Percentiles rank a stretch among this genome's conserved stretches.
Evolutionary conservation across 1,140 invertebrate species (phyloP).

Genomic region (Aculops lycopersici): DNA sequence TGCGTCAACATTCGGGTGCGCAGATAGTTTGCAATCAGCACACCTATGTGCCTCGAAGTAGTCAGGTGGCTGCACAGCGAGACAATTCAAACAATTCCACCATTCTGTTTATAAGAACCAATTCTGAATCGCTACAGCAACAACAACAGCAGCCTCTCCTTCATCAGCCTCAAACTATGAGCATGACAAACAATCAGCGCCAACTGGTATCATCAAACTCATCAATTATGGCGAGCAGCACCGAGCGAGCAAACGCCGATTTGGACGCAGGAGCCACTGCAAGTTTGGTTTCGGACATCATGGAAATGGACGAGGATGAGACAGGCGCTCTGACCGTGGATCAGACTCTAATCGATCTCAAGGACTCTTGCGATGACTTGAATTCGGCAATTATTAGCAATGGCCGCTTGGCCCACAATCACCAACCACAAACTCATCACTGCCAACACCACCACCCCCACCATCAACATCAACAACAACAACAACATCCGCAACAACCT

Average conservation of each 20-base stretch:
- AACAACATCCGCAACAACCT: neutral
- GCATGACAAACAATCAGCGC: neutral
- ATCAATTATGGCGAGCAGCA: neutral
- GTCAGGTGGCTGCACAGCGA: no score
- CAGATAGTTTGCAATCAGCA: no score
- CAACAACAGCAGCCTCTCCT: neutral
- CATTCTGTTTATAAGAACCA: no score
- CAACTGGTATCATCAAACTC: neutral
- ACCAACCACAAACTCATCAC: neutral
- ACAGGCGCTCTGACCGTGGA: neutral
- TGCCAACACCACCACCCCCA: neutral
- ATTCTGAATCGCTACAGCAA: no score
- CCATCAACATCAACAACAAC: neutral
- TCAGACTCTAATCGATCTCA: neutral
- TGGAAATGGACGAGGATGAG: neutral
- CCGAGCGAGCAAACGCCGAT: neutral
- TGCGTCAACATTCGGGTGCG: no score
- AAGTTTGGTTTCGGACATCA: neutral
- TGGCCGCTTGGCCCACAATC: neutral
- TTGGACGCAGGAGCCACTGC: no score
- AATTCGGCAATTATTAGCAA: neutral
- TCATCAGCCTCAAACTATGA: neutral
- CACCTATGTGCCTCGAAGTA: no score
- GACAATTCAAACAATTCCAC: no score
- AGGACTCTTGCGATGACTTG: neutral